Conservation (phyloP, 2,113 vertebrate genomes). For the Zonotrichia leucophrys region DNA sequence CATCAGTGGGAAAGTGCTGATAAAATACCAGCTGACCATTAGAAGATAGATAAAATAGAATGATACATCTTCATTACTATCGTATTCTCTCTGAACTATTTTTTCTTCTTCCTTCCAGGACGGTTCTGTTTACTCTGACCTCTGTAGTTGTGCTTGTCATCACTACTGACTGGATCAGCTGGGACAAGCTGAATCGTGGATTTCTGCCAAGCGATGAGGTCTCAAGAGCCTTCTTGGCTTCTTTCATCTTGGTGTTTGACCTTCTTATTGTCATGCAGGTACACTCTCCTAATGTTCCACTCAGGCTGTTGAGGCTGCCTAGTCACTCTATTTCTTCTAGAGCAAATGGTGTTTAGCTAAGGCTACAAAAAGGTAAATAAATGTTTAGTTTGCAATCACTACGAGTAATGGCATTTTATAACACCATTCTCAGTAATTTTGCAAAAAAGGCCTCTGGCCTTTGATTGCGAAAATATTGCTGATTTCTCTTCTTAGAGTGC, state of each 20-base stretch:
- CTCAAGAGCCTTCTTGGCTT: slow-evolving; percentile 96
- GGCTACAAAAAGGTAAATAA: not conserved
- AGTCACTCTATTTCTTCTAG: not conserved
- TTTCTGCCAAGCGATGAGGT: slow-evolving; percentile 98
- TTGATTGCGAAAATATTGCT: not conserved
- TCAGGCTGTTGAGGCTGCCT: not conserved
- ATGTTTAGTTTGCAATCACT: not conserved
- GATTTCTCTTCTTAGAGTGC: not conserved
- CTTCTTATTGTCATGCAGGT: slow-evolving; percentile 99
- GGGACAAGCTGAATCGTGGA: slow-evolving; percentile 96
- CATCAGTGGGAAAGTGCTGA: not conserved
- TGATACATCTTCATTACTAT: not conserved
- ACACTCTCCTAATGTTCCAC: slow-evolving; percentile 59
- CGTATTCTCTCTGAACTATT: not conserved
- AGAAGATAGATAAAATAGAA: not conserved
- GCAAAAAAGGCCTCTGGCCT: not conserved
- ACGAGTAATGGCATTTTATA: not conserved
- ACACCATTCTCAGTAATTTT: not conserved
- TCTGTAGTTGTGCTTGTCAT: slow-evolving; percentile 95
- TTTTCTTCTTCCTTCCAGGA: slow-evolving; percentile 77
- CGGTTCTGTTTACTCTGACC: slow-evolving; percentile 91
- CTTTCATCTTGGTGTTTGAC: slow-evolving; percentile 99
- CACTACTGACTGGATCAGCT: slow-evolving; percentile 99
- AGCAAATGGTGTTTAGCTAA: not conserved
- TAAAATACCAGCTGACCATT: not conserved